Evolutionary conservation across 2,113 vertebrate genomes (phyloP), one percentile per base, ranked within the genome.

Genomic region (Centropus bengalensis): DNA sequence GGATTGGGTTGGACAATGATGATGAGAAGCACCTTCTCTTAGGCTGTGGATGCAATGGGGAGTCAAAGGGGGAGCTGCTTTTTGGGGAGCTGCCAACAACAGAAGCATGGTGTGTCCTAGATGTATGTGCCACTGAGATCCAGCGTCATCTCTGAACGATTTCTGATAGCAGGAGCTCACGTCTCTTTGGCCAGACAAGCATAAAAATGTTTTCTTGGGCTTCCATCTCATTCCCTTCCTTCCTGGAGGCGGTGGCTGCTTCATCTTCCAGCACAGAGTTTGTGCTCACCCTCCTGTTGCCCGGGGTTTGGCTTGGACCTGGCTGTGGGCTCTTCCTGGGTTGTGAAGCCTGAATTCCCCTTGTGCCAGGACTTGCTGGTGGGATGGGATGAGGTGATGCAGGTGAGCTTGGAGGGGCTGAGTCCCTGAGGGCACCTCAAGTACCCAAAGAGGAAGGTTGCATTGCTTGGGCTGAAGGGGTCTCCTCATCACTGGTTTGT

Each of bases 101-200:
- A 5, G 70, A n/a, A 32, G 20, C 4, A 40, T 78, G 19, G 73
- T 12, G 0, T 26, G 1, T 51, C 66, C 30, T 22, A 3, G 4
- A 5, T 8, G 20, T 1, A 2, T 5, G 0, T 36, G 59, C 4
- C 15, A 2, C 12, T 42, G 0, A 0, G 63, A 32, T 40, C 5
- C 16, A 58, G 80, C 30, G 4, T 17, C 9, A 0, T 7, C 82
- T 59, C 28, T 6, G 0, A 9, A 7, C 9, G 3, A 12, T 38
- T 62, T 71, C 47, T 20, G 0, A 19, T 15, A 64, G 60, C 70
- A 38, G 63, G 55, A n/a, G 33, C 73, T 77, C 3, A 0, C 3
- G 8, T 40, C 33, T 75, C 44, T 27, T 62, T 8, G 1, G 32
- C 16, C 56, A 58, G 28, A 10, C 30, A n/a, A 22, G 23, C 0